These are phyloP conservation scores for Crypturellus undulatus DNA, from an alignment of 2,113 vertebrate genomes.

Conservation along the genomic window DNA sequence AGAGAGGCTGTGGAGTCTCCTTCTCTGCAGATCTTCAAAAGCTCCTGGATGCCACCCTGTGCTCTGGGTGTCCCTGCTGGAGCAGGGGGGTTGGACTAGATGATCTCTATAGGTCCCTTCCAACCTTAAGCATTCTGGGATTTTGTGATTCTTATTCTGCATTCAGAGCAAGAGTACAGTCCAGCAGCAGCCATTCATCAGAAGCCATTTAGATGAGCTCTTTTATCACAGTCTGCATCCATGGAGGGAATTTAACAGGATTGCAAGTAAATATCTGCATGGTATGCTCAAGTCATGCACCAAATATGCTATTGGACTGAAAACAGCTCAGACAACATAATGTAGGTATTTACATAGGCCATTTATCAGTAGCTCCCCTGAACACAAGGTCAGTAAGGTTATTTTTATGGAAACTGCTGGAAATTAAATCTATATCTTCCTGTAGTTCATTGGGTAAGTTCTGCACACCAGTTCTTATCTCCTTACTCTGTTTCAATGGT, in stretches of 20 bases:
- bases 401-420: neutral
- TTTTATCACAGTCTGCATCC: neutral
- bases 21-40: too few species aligned
- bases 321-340: neutral
- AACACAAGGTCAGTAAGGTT: neutral
- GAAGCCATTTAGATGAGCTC: neutral
- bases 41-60: too few species aligned
- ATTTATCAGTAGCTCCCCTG: neutral
- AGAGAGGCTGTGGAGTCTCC: too few species aligned
- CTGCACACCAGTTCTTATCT: neutral
- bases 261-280: neutral
- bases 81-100: too few species aligned
- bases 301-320: neutral
- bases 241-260: neutral
- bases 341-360: neutral
- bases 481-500: neutral
- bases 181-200: neutral
- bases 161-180: neutral
- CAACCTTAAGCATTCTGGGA: too few species aligned
- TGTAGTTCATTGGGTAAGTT: neutral
- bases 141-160: neutral
- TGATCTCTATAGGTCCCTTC: too few species aligned
- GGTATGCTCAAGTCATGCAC: neutral
- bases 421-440: neutral
- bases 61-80: too few species aligned